Conservation (phyloP, 2,113 vertebrate species). For the Thunnus maccoyii region DNA sequence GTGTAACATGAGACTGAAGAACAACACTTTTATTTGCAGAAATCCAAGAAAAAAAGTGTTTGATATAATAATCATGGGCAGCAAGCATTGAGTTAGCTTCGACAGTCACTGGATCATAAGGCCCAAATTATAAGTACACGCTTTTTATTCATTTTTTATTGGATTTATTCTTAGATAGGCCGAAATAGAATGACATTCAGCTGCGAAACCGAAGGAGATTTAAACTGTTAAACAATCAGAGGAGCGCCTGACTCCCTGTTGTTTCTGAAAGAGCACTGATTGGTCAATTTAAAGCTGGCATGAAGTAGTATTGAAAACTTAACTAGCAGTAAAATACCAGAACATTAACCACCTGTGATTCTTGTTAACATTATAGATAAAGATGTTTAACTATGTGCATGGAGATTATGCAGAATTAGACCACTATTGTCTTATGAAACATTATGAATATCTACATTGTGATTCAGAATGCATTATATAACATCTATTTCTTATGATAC, state of each 20-base stretch:
- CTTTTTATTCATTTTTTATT: constrained; percentile 12
- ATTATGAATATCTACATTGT: too few species aligned
- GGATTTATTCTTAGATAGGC: constrained; percentile 24
- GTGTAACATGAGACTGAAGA: constrained; percentile 22
- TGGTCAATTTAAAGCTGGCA: not conserved
- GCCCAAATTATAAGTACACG: constrained; percentile 7
- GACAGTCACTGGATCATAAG: constrained; percentile 27
- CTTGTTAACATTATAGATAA: not conserved
- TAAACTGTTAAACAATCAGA: constrained; percentile 15
- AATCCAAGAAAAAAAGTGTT: constrained; percentile 16
- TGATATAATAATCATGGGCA: constrained; percentile 48
- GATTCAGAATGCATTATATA: too few species aligned
- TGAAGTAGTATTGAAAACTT: not conserved
- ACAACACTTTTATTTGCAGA: constrained; percentile 23
- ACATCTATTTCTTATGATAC: too few species aligned
- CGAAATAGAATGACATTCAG: constrained; percentile 7
- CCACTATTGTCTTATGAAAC: too few species aligned
- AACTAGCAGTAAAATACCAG: not conserved
- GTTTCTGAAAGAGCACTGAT: constrained; percentile 12
- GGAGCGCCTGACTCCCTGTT: constrained; percentile 27
- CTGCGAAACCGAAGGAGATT: not conserved
- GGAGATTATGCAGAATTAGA: not conserved
- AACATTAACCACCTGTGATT: not conserved
- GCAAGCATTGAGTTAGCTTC: constrained; percentile 42
- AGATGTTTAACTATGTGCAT: not conserved